Evolutionary conservation across 2,797 vertebrate species (phyloP).

Genomic region (Hippopotamyrus pictus): DNA sequence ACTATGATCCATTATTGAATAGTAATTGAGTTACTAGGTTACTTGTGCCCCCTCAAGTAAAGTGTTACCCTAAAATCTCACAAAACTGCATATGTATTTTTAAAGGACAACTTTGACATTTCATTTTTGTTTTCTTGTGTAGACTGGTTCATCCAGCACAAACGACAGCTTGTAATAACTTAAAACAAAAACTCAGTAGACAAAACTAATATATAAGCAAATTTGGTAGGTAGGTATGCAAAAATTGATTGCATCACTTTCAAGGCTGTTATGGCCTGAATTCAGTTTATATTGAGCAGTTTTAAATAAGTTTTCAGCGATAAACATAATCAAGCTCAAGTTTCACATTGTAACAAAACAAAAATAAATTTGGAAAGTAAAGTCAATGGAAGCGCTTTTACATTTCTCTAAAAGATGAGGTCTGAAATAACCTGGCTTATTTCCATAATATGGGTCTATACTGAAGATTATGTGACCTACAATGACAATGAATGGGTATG

Average conservation of each 20-base stretch:
- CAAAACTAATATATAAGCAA: neutral
- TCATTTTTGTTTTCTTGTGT: neutral
- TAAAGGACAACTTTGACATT: neutral
- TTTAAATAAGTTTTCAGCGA: neutral
- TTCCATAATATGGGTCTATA: neutral
- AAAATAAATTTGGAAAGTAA: neutral
- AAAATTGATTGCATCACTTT: conserved; percentile 1
- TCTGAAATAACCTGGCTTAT: neutral
- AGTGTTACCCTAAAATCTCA: neutral
- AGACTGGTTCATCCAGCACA: neutral
- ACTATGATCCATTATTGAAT: neutral
- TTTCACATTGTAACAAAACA: neutral
- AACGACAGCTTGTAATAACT: neutral
- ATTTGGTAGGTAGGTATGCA: neutral
- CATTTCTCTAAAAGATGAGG: neutral
- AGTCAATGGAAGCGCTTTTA: neutral
- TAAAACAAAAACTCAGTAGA: neutral
- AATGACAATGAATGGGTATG: neutral
- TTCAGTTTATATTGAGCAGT: neutral
- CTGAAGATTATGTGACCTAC: neutral
- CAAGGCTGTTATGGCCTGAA: neutral
- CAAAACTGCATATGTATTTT: neutral
- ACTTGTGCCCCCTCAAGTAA: neutral
- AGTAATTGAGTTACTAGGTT: neutral
- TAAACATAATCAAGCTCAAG: conserved; percentile 2